Evolutionary conservation across 2,113 vertebrate species (phyloP), one percentile per base, ranked within the genome.

Genomic region (Otis tarda): DNA sequence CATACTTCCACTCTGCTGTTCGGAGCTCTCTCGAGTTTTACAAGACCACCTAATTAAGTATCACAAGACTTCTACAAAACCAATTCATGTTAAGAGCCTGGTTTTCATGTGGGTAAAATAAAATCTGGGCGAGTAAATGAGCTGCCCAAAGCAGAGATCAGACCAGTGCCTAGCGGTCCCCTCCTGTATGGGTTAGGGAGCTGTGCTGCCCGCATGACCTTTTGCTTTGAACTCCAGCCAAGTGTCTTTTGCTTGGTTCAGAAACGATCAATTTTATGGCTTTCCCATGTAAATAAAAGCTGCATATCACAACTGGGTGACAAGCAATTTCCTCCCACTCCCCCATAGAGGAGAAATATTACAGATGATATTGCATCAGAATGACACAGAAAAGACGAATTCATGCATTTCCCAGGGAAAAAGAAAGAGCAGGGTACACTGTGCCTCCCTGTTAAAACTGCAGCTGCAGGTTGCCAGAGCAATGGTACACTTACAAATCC

Each of bases 291-390:
- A 94, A 92, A 92, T 82, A 92, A 89, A 92, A 65, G 55, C 81
- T 96, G n/a, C 43, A 31, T 82, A 88, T 94, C 3, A 5, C 73
- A 35, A 69, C 65, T 82, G 65, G 45, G 69, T 92, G 89, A 94
- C 90, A 95, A 92, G 83, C 61, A 93, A 82, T 94, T 96, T 93
- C 89, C 90, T 95, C 30, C 64, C 39, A 27, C 85, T 91, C 79
- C 61, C 35, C 55, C 35, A 18, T 59, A 63, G 30, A 79, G 24
- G 57, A 91, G 88, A 93, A 92, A 87, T 27, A 19, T 94, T 90
- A 67, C 61, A 57, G 47, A 93, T 81, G 60, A 71, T 55, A 39
- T 15, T 5, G 35, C 33, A 89, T 87, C 57, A 90, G 57, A 75
- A 52, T 53, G 61, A 63, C 83, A 57, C 2, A 69, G 75, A 84